phyloP scores from a whole-genome alignment of 2,797 vertebrate species.

The Karalla daura region DNA sequence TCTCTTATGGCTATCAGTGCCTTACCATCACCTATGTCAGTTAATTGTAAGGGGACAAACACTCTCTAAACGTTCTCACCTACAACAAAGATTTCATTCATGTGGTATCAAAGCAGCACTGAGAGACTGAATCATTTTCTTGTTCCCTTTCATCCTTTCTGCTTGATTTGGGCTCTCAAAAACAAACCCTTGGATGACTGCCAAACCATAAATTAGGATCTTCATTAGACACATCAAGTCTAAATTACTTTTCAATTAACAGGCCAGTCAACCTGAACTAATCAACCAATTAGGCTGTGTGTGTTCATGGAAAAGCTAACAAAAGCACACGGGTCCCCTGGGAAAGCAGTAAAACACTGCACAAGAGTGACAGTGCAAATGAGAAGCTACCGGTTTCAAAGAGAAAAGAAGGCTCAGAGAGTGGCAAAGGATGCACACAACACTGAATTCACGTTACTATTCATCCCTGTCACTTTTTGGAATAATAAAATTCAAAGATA shows the following conservation, averaged over 20 bases:
- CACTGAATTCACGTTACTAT: constrained; percentile 24
- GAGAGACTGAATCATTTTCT: constrained; percentile 46
- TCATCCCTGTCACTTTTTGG: constrained; percentile 15
- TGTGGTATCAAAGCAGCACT: constrained; percentile 53
- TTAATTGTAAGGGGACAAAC: constrained; percentile 42
- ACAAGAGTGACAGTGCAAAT: constrained; percentile 74
- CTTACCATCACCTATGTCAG: constrained; percentile 27
- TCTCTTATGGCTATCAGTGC: background rate
- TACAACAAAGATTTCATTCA: constrained; percentile 54
- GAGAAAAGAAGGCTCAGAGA: constrained; percentile 29
- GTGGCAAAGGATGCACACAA: constrained; percentile 31
- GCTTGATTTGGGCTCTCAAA: constrained; percentile 71
- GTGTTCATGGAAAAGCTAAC: constrained; percentile 84
- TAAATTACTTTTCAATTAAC: constrained; percentile 86
- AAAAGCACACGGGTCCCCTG: constrained; percentile 79
- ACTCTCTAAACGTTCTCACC: constrained; percentile 40
- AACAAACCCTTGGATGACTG: constrained; percentile 70
- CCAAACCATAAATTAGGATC: constrained; percentile 78
- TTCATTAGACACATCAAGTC: constrained; percentile 81
- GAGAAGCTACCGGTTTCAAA: constrained; percentile 57
- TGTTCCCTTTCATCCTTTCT: constrained; percentile 64
- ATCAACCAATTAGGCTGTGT: constrained; percentile 85
- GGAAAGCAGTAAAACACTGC: constrained; percentile 76
- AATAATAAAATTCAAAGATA: constrained; percentile 5
- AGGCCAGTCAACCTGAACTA: constrained; percentile 84